phyloP scores from a whole-genome alignment of 2,797 vertebrate genomes.

The Otus scops region DNA sequence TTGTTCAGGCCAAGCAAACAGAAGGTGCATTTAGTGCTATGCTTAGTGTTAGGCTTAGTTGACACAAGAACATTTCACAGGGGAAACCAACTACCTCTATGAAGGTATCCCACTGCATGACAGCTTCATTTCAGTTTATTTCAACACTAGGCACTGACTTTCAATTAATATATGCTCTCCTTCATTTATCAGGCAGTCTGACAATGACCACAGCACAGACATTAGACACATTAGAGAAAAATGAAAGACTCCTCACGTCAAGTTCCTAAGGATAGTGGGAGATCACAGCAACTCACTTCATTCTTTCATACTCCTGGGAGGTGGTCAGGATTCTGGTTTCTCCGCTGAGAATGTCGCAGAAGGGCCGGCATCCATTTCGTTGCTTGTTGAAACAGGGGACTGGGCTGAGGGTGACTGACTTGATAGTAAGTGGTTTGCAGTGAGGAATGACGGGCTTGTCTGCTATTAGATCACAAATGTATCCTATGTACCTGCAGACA shows the following conservation, averaged over 20 bases:
- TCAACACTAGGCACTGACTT: neutral
- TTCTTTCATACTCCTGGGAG: constrained; percentile 93
- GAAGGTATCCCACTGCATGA: neutral
- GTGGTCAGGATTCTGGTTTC: constrained; percentile 97
- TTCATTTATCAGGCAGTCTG: neutral
- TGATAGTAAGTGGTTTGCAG: constrained; percentile 91
- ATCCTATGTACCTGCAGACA: constrained; percentile 89
- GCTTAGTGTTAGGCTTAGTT: neutral
- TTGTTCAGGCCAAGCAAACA: neutral
- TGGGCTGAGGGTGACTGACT: constrained; percentile 89
- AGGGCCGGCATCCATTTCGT: constrained; percentile 94
- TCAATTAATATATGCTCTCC: neutral
- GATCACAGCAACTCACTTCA: constrained; percentile 84
- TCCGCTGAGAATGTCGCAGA: constrained; percentile 94
- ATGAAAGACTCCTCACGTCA: accelerated
- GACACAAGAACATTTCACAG: neutral
- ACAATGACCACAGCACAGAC: neutral
- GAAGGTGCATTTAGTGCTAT: neutral
- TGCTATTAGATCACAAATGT: constrained; percentile 94
- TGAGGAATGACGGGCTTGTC: constrained; percentile 93
- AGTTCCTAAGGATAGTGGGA: neutral
- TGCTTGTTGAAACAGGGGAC: constrained; percentile 99
- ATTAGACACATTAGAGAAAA: neutral
- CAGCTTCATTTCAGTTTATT: neutral
- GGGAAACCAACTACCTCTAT: neutral